phyloP scores from a whole-genome alignment of 2,797 vertebrate species.

The Chaetophractus vellerosus region DNA sequence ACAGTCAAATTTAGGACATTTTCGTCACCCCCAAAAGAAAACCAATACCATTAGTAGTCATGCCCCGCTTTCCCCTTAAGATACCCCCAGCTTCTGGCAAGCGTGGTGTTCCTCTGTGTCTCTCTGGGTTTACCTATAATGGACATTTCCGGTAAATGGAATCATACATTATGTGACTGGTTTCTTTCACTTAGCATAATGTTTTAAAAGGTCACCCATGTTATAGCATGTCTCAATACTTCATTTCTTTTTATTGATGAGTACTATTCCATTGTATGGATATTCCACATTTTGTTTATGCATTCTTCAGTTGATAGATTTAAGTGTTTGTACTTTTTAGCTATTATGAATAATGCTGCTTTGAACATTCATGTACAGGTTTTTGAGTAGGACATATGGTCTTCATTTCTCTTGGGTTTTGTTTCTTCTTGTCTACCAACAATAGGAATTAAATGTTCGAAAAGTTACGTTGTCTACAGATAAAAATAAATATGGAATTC shows the following conservation, averaged over 20 bases:
- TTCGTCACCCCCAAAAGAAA: neutral
- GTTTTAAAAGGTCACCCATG: neutral
- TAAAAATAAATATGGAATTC: conserved; percentile 96
- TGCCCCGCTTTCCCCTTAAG: neutral
- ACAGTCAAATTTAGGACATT: neutral
- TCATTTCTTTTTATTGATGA: neutral
- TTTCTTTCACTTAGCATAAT: neutral
- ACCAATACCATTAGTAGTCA: neutral
- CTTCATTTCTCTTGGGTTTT: conserved; percentile 17
- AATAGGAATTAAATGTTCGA: conserved; percentile 97
- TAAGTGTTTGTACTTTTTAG: neutral
- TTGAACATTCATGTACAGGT: neutral
- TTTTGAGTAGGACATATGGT: neutral
- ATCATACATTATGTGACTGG: neutral
- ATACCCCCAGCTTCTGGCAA: neutral
- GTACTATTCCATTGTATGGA: neutral
- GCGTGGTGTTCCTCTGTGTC: neutral
- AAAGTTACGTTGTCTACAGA: conserved; percentile 95
- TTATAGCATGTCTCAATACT: neutral
- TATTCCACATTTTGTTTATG: neutral
- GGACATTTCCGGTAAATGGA: neutral
- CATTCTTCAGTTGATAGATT: neutral
- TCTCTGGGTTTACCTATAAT: neutral
- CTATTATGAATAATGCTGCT: neutral
- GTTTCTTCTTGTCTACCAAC: conserved; percentile 47